Base-by-base conservation (phyloP, 2,888 invertebrate genomes). In the Melinaea menophilus region DNA sequence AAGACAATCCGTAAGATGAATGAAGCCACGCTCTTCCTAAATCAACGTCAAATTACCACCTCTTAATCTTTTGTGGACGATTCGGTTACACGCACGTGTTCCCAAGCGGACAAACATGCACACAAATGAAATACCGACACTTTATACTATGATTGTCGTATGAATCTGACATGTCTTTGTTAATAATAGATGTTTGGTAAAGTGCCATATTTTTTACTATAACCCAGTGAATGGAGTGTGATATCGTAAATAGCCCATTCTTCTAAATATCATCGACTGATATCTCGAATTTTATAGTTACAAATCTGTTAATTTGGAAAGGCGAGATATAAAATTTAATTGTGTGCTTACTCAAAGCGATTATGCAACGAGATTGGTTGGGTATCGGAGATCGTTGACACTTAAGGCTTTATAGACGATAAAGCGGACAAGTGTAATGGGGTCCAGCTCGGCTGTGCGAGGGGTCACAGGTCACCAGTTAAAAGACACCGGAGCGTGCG, bases 41-140 rank as follows among this genome's bases (percentile, higher is more conserved):
- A 89, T 90, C 90, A 90, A 89, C 75, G 90, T 90, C 90, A 89
- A 88, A 90, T 89, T 89, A 89, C 87, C 88, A 88, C 86, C 84
- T 88, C 86, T 84, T 89, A 89, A 90, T 88, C 89, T 87, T 84
- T 84, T 84, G 86, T 82, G 77, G 80, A 78, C 81, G 86, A 86
- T 89, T 85, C 76, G 82, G 86, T 90, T 90, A 84, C 89, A 86
- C 74, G 78, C 84, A 86, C 86, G 86, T 87, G 87, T 84, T 81
- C 81, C 73, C 78, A 76, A 72, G 66, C 67, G 66, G 71, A 77
- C 79, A 79, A 78, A 81, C 74, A 76, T 75, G 73, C 74, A 63
- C 64, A 66, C 60, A 70, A 75, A 72, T 85, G 80, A 82, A 85
- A 84, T 80, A 82, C 79, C 76, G 82, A 79, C 79, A 72, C 75